Conservation (phyloP, 2,888 invertebrate genomes). For the Cheilosia grossa region DNA sequence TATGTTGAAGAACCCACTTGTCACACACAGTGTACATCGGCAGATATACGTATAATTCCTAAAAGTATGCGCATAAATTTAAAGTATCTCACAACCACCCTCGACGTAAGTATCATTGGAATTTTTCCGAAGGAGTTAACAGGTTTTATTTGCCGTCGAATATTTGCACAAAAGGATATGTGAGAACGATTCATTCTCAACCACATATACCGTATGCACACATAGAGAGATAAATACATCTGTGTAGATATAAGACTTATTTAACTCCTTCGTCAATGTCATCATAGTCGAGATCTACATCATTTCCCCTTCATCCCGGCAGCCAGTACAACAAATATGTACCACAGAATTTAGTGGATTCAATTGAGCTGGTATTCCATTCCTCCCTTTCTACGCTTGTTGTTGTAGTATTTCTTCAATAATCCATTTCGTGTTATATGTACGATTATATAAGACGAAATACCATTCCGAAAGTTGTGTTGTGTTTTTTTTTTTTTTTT, state of each 20-base stretch:
- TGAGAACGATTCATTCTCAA: constrained; percentile 10
- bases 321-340: neutral
- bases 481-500: constrained; percentile 36
- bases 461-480: constrained; percentile 28
- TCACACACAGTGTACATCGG: constrained; percentile 9
- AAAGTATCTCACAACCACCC: constrained; percentile 27
- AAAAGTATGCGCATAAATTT: constrained; percentile 30
- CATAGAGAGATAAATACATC: neutral
- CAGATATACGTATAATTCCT: neutral
- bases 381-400: neutral
- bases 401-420: constrained; percentile 19
- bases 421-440: constrained; percentile 15
- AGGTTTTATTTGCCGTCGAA: constrained; percentile 51
- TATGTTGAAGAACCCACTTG: constrained; percentile 8
- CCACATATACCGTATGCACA: neutral
- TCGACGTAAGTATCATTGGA: constrained; percentile 40
- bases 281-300: constrained; percentile 13
- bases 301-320: neutral
- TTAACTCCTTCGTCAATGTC: constrained; percentile 40
- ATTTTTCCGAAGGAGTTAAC: constrained; percentile 50
- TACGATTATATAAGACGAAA: constrained; percentile 16
- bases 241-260: neutral
- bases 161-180: constrained; percentile 39
- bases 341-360: constrained; percentile 43
- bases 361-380: constrained; percentile 41